Percentiles rank a stretch among this genome's conserved stretches.
Conservation (phyloP, 2,797 vertebrate species). For the Malurus leucopterus region DNA sequence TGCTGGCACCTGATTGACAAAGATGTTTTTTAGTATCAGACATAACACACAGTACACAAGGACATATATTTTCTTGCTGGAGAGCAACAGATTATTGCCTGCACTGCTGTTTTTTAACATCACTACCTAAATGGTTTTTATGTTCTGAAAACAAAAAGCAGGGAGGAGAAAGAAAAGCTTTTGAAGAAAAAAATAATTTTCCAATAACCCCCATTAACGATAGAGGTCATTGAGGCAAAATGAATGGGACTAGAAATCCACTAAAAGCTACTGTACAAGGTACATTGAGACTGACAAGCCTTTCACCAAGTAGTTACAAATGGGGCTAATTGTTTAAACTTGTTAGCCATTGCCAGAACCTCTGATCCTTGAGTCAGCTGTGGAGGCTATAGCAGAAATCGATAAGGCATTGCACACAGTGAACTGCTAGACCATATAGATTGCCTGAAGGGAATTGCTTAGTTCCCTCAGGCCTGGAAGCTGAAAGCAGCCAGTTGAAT, state of each 20-base stretch:
- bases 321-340: slow-evolving; percentile 79
- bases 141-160: slow-evolving; percentile 57
- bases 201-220: slow-evolving; percentile 70
- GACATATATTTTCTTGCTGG: slow-evolving; percentile 36
- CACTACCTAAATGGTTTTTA: slow-evolving; percentile 68
- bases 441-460: slow-evolving; percentile 67
- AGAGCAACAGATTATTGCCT: slow-evolving; percentile 46
- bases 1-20: slow-evolving; percentile 6
- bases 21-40: slow-evolving; percentile 29
- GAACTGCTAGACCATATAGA: slow-evolving; percentile 72
- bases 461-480: slow-evolving; percentile 60
- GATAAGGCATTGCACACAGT: slow-evolving; percentile 65
- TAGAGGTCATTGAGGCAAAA: slow-evolving; percentile 72
- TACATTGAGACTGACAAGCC: slow-evolving; percentile 69
- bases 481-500: slow-evolving; percentile 62
- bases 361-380: slow-evolving; percentile 74
- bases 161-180: slow-evolving; percentile 42
- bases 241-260: slow-evolving; percentile 71
- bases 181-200: slow-evolving; percentile 68
- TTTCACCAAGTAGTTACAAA: slow-evolving; percentile 75
- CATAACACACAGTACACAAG: not conserved
- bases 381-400: slow-evolving; percentile 73
- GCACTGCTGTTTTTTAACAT: slow-evolving; percentile 70
- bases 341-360: slow-evolving; percentile 77
- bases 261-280: slow-evolving; percentile 70